Conservation (phyloP, 1,140 invertebrate species). For the Gryon sp. region DNA sequence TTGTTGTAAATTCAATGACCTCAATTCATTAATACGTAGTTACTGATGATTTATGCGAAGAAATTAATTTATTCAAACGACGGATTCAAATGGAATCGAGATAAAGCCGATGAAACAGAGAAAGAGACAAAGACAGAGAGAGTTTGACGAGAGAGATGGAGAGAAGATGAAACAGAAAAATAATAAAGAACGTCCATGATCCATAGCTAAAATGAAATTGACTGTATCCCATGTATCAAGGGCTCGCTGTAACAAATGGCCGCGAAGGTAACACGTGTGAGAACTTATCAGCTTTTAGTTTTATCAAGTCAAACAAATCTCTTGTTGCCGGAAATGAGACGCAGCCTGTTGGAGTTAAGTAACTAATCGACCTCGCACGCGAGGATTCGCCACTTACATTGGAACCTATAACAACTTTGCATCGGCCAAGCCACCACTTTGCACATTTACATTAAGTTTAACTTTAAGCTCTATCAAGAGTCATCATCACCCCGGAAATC, state of each 20-base stretch:
- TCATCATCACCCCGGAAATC: constrained; percentile 53
- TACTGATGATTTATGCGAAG: constrained; percentile 47
- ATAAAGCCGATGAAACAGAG: not conserved
- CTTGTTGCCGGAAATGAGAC: constrained; percentile 66
- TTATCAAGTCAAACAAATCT: constrained; percentile 67
- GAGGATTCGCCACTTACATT: constrained; percentile 63
- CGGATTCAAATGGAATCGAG: constrained; percentile 16
- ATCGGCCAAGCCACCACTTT: constrained; percentile 23
- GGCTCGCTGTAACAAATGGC: constrained; percentile 61
- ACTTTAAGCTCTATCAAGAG: constrained; percentile 30
- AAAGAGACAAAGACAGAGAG: constrained; percentile 8
- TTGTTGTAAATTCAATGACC: constrained; percentile 39
- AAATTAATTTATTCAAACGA: constrained; percentile 54
- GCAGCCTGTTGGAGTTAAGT: constrained; percentile 63
- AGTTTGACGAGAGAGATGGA: too few relatives aligned
- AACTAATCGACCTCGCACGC: constrained; percentile 66
- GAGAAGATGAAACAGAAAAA: not conserved
- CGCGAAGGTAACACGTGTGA: constrained; percentile 62
- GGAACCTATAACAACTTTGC: constrained; percentile 36
- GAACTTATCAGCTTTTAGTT: constrained; percentile 67
- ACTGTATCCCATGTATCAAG: constrained; percentile 64
- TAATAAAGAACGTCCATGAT: constrained; percentile 45
- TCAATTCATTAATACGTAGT: constrained; percentile 51
- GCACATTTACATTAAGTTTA: constrained; percentile 61
- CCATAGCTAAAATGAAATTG: constrained; percentile 61